Evolutionary conservation across 2,797 vertebrate species (phyloP).

Genomic region (Pipistrellus pipistrellus): DNA sequence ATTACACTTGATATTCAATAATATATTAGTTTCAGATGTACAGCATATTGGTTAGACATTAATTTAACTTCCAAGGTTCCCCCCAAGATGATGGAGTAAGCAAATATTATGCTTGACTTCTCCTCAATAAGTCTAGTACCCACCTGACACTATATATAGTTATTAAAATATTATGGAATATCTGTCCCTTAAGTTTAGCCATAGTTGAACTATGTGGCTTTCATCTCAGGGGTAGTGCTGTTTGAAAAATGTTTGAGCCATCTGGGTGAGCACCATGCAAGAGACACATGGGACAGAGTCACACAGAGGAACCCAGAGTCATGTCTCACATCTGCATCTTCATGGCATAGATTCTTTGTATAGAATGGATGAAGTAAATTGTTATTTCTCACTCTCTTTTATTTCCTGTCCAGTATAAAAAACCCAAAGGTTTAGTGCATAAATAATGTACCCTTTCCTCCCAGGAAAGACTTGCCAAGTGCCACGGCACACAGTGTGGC

Average conservation of each 20-base stretch:
- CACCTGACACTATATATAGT: neutral
- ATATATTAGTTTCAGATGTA: neutral
- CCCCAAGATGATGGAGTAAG: neutral
- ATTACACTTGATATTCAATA: neutral
- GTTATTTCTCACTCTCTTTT: neutral
- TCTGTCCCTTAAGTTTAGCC: neutral
- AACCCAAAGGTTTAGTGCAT: neutral
- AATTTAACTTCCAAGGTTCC: neutral
- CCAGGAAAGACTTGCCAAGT: slow-evolving; percentile 96
- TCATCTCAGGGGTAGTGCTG: neutral
- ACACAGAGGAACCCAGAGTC: neutral
- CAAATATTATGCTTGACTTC: too few species aligned
- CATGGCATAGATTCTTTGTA: neutral
- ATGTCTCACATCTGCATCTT: neutral
- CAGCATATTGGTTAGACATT: neutral
- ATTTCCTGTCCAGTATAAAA: neutral
- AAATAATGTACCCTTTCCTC: neutral
- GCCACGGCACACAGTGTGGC: slow-evolving; percentile 95
- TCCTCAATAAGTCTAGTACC: neutral
- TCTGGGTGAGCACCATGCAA: neutral
- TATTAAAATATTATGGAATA: neutral
- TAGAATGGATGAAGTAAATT: neutral
- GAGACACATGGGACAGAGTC: neutral
- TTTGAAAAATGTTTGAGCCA: neutral
- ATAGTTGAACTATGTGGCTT: neutral